A percentile compares a stretch with the other conserved stretches of the same genome.
Conservation (phyloP, 37 sponge, comb jelly and placozoan genomes). For the Halisarca cf. caerulea region DNA sequence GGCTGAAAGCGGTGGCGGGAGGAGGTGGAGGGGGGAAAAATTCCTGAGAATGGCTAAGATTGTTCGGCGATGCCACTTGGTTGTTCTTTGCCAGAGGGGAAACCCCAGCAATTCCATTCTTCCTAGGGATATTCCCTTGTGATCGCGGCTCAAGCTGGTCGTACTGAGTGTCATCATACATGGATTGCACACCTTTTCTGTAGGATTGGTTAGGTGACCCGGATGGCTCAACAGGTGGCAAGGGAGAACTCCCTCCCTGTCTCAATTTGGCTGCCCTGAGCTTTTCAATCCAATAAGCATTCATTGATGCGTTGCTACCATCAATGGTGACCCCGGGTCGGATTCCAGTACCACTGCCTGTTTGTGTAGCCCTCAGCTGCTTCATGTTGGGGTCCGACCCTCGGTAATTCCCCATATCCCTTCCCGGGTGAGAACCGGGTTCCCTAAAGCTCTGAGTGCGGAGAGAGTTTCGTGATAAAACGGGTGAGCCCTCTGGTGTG, state of each 20-base stretch:
- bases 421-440: neutral
- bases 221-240: neutral
- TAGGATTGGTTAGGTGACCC: neutral
- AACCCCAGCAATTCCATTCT: neutral
- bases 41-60: neutral
- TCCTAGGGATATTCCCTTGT: neutral
- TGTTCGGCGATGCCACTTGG: neutral
- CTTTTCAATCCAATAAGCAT: constrained; percentile 21
- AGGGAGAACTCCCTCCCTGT: neutral
- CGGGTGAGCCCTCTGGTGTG: constrained; percentile 11
- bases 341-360: neutral
- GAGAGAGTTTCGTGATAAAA: neutral
- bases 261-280: neutral
- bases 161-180: neutral
- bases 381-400: neutral
- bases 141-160: constrained; percentile 4
- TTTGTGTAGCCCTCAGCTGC: neutral
- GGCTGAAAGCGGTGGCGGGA: neutral
- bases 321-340: neutral
- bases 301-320: constrained; percentile 14
- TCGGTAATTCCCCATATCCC: neutral
- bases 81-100: constrained; percentile 8
- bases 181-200: no score
- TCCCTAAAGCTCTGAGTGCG: constrained; percentile 28
- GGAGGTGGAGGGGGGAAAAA: constrained; percentile 17